phyloP scores from a whole-genome alignment of 2,113 vertebrate genomes.

The Mustelus asterias region DNA sequence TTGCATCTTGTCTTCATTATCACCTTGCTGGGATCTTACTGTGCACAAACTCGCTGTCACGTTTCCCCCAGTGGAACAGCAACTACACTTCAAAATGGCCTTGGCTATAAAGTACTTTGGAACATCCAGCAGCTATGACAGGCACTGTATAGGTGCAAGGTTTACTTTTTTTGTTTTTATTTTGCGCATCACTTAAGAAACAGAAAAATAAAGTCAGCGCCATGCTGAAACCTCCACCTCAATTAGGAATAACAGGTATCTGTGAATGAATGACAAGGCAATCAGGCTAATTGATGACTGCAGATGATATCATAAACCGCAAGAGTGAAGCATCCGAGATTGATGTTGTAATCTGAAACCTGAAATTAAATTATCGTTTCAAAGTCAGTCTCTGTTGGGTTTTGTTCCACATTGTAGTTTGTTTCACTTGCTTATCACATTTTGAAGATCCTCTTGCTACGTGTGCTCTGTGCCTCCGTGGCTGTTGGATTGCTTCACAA shows the following conservation, averaged over 20 bases:
- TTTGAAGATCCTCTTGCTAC: not conserved
- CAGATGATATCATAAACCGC: not conserved
- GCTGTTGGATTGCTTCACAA: not conserved
- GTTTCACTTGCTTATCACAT: not conserved
- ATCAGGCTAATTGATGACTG: not conserved
- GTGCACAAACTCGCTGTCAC: not conserved
- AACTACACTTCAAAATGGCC: not conserved
- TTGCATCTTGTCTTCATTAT: no score
- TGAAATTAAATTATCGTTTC: not conserved
- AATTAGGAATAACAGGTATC: not conserved
- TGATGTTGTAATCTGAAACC: not conserved
- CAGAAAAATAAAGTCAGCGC: not conserved
- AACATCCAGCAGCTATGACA: not conserved
- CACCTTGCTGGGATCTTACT: not conserved
- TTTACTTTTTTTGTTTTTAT: not conserved
- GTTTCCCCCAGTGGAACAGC: not conserved
- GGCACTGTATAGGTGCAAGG: not conserved
- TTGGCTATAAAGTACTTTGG: not conserved
- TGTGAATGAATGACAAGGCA: not conserved
- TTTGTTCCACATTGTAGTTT: not conserved
- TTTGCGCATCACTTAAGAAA: not conserved
- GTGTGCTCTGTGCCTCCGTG: not conserved
- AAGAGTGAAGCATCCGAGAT: not conserved
- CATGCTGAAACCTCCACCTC: not conserved
- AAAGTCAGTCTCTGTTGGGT: not conserved